phyloP scores from a whole-genome alignment of 2,113 vertebrate species.

The Aspiorhynchus laticeps region DNA sequence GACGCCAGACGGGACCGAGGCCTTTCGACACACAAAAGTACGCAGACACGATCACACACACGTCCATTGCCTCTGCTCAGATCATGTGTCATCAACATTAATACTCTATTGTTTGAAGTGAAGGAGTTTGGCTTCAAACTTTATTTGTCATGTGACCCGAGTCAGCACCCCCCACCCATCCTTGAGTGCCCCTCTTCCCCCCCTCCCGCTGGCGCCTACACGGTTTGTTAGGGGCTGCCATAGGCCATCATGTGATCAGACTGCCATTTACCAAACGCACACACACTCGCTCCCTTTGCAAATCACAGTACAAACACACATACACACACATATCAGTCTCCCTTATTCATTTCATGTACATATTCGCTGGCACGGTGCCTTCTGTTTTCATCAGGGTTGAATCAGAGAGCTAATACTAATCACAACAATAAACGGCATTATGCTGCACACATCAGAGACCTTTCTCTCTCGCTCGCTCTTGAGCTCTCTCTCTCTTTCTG shows the following conservation, averaged over 20 bases:
- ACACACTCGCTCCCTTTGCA: constrained; percentile 46
- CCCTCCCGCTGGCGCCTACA: constrained; percentile 78
- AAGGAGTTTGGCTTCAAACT: constrained; percentile 73
- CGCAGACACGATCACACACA: constrained; percentile 36
- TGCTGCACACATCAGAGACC: constrained; percentile 61
- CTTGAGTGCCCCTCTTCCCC: constrained; percentile 33
- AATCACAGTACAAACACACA: constrained; percentile 52
- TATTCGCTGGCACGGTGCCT: constrained; percentile 60
- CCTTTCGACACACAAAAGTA: constrained; percentile 39
- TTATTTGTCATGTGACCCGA: constrained; percentile 79
- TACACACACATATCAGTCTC: constrained; percentile 56
- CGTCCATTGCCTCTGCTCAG: constrained; percentile 64
- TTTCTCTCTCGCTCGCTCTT: constrained; percentile 27
- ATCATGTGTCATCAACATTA: constrained; percentile 76
- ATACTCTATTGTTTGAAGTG: constrained; percentile 75
- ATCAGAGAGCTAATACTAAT: constrained; percentile 64
- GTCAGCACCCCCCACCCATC: constrained; percentile 58
- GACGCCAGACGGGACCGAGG: constrained; percentile 26
- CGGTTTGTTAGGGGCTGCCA: constrained; percentile 79
- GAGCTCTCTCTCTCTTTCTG: constrained; percentile 11
- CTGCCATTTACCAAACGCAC: constrained; percentile 68
- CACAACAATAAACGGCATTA: constrained; percentile 76
- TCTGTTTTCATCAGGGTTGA: constrained; percentile 75
- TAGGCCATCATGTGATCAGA: constrained; percentile 79
- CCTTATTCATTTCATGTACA: constrained; percentile 60